A percentile compares a stretch with the other conserved stretches of the same genome.
Conservation (phyloP, 1,140 invertebrate genomes). For the Drosophila truncata region DNA sequence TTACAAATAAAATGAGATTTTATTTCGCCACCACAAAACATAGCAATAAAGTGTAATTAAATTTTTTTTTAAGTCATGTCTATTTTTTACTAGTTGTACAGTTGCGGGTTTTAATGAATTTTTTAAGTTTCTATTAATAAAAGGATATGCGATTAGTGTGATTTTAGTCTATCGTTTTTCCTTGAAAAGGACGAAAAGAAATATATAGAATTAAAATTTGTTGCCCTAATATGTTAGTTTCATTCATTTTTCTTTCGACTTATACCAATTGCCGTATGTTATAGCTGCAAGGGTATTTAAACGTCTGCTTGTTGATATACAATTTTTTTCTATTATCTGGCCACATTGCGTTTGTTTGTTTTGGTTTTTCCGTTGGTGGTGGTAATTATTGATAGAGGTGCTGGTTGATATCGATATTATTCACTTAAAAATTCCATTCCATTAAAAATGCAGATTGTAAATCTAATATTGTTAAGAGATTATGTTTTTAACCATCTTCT, state of each 20-base stretch:
- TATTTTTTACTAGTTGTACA: neutral
- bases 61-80: neutral
- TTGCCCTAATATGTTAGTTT: too few relatives aligned
- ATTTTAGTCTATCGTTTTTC: too few relatives aligned
- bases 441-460: too few relatives aligned
- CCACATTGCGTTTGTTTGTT: slow-evolving; percentile 22
- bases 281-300: neutral
- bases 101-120: too few relatives aligned
- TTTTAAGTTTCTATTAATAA: neutral
- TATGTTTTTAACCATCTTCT: too few relatives aligned
- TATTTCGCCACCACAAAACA: slow-evolving; percentile 7
- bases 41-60: slow-evolving; percentile 3
- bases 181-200: too few relatives aligned
- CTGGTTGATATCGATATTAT: neutral
- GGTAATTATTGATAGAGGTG: neutral
- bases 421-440: neutral
- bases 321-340: neutral
- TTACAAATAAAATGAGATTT: slow-evolving; percentile 35
- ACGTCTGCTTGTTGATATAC: neutral
- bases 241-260: too few relatives aligned
- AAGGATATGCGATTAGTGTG: neutral
- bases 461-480: too few relatives aligned
- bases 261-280: neutral
- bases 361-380: slow-evolving; percentile 14
- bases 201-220: neutral